phyloP scores from a whole-genome alignment of 2,888 invertebrate genomes.

The Lithodes maja region DNA sequence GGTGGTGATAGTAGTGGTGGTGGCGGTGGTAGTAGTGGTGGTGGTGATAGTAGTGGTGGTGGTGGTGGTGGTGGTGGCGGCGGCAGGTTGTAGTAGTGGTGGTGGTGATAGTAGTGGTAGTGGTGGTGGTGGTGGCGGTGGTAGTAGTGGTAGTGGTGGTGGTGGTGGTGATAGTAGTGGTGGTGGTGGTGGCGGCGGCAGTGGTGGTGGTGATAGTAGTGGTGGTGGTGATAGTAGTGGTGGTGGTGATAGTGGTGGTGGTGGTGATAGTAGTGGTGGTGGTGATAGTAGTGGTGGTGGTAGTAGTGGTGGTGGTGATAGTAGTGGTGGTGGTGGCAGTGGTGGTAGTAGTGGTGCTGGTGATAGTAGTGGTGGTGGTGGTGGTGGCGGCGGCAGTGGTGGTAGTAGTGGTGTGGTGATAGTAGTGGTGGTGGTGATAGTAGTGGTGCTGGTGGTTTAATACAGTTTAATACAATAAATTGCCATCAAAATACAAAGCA shows the following conservation, averaged over 20 bases:
- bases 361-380: no score
- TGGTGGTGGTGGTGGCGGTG: neutral
- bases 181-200: neutral
- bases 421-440: no score
- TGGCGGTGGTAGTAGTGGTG: slow-evolving; percentile 8
- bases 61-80: neutral
- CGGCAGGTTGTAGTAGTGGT: no score
- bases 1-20: neutral
- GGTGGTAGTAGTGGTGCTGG: no score
- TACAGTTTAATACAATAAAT: no score
- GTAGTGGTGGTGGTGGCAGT: no score
- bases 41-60: neutral
- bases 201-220: slow-evolving; percentile 5
- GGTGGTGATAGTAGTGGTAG: neutral
- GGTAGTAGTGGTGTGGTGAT: no score
- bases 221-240: neutral
- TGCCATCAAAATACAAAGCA: no score
- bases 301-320: no score
- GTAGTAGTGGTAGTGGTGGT: slow-evolving; percentile 19
- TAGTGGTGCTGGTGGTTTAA: no score
- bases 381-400: no score
- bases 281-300: neutral
- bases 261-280: neutral
- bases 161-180: neutral
- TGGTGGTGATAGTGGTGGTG: no score